Percentiles rank a stretch among this genome's conserved stretches.
phyloP scores from a whole-genome alignment of 2,113 vertebrate species.

The Acanthochromis polyacanthus region DNA sequence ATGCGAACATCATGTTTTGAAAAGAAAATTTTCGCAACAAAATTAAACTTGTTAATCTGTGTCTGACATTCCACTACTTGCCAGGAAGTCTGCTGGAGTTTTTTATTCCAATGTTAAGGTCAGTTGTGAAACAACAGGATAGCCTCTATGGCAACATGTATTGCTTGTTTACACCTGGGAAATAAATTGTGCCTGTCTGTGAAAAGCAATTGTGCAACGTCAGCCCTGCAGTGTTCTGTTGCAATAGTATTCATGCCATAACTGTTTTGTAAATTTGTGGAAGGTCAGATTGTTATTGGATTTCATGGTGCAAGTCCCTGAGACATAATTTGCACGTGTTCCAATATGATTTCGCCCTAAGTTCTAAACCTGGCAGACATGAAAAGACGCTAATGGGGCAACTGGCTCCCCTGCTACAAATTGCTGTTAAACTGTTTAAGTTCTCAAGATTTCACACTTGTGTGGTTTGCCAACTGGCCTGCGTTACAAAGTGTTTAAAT shows the following conservation, averaged over 20 bases:
- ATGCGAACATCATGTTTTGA: background rate
- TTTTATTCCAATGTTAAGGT: background rate
- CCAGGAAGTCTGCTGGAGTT: background rate
- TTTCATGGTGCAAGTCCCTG: constrained; percentile 30
- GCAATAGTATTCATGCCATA: background rate
- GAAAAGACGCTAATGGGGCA: constrained; percentile 54
- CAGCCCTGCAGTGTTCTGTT: background rate
- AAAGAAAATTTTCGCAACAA: constrained; percentile 6
- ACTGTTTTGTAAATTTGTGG: constrained; percentile 15
- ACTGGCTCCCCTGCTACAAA: constrained; percentile 57
- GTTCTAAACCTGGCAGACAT: constrained; percentile 43
- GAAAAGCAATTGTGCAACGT: background rate
- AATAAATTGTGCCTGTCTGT: background rate
- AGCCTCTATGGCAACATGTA: background rate
- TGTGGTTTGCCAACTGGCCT: constrained; percentile 62
- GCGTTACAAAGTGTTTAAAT: constrained; percentile 31
- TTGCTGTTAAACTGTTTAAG: constrained; percentile 64
- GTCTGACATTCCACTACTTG: background rate
- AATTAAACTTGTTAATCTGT: constrained; percentile 1
- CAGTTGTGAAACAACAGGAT: background rate
- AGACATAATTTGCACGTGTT: constrained; percentile 40
- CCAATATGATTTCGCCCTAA: constrained; percentile 26
- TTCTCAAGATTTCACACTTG: constrained; percentile 51
- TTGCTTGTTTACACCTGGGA: background rate
- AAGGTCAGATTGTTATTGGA: constrained; percentile 1